Conservation (phyloP, 2,888 invertebrate species). For the Tachina lurida region DNA sequence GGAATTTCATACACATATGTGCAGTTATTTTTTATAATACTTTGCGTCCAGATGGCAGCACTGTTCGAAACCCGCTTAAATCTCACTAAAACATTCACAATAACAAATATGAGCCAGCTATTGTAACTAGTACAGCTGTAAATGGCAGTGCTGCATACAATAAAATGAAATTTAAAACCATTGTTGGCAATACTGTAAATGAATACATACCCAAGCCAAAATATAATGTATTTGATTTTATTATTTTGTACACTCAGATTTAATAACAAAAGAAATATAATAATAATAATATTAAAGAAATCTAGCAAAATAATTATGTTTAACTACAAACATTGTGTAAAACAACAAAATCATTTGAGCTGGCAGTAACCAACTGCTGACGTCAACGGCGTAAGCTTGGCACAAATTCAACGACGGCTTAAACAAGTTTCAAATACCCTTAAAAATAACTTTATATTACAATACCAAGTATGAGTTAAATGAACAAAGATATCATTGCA, state of each 20-base stretch:
- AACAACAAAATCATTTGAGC: neutral
- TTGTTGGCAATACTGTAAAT: too few relatives aligned
- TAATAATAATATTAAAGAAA: too few relatives aligned
- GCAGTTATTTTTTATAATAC: neutral
- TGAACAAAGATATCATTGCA: neutral
- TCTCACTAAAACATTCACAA: constrained; percentile 14
- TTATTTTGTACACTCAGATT: too few relatives aligned
- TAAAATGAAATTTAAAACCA: too few relatives aligned
- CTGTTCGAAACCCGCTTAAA: constrained; percentile 2
- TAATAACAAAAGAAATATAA: too few relatives aligned
- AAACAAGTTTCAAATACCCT: neutral
- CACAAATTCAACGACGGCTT: neutral
- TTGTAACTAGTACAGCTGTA: neutral
- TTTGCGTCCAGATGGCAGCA: neutral
- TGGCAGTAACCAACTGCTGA: neutral
- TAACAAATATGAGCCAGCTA: constrained; percentile 15
- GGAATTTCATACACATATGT: neutral
- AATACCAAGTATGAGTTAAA: neutral
- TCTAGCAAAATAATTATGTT: too few relatives aligned
- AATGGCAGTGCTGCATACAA: constrained; percentile 9
- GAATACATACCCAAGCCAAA: too few relatives aligned
- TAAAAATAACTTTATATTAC: neutral
- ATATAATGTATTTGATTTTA: too few relatives aligned
- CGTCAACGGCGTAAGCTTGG: neutral
- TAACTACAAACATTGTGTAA: too few relatives aligned